phyloP scores from a whole-genome alignment of 2,113 vertebrate genomes.

The Sciurus niger region DNA sequence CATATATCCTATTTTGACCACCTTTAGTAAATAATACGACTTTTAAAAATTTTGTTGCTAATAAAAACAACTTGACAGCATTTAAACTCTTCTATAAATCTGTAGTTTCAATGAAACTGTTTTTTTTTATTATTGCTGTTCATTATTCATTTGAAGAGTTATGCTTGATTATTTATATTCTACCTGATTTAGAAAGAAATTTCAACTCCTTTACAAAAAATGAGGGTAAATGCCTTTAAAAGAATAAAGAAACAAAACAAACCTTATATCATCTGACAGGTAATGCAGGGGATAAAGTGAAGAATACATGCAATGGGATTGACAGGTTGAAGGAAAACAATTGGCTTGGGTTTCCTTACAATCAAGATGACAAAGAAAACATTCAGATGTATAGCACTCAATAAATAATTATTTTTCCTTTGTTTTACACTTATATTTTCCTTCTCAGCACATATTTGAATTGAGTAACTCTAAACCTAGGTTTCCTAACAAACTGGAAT shows the following conservation, averaged over 20 bases:
- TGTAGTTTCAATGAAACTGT: neutral
- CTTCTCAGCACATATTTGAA: slow-evolving; percentile 43
- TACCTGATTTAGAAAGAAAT: slow-evolving; percentile 3
- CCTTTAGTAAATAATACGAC: neutral
- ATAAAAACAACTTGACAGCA: slow-evolving; percentile 20
- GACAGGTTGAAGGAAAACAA: neutral
- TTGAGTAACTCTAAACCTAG: neutral
- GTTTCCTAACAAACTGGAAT: neutral
- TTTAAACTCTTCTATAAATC: neutral
- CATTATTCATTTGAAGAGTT: neutral
- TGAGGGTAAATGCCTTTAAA: neutral
- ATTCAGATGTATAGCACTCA: neutral
- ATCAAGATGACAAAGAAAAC: neutral
- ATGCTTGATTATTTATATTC: slow-evolving; percentile 40
- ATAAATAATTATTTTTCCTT: neutral
- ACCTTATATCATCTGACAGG: neutral
- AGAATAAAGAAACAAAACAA: neutral
- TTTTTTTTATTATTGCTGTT: neutral
- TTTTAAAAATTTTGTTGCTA: neutral
- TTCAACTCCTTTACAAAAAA: neutral
- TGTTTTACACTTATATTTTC: neutral
- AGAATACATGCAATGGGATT: neutral
- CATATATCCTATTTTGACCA: neutral
- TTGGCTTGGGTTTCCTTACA: neutral
- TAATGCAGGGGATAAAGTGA: neutral